Percentiles rank a stretch among this genome's conserved stretches.
These are phyloP conservation scores for Melinopterus prodromus DNA, from an alignment of 2,888 invertebrate genomes.

Conservation along the genomic window DNA sequence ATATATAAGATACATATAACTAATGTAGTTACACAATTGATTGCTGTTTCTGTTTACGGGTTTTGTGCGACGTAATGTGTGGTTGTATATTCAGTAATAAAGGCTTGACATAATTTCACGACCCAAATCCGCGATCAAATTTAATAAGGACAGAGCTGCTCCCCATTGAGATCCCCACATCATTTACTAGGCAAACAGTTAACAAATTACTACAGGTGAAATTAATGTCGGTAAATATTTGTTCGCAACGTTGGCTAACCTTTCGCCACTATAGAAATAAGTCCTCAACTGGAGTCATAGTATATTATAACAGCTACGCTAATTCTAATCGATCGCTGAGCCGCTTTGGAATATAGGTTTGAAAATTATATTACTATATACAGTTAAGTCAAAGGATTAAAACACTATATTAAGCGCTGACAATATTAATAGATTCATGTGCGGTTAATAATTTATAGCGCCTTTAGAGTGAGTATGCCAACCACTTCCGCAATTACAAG, in stretches of 20 bases:
- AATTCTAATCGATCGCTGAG: background rate
- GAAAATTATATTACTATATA: too few species aligned
- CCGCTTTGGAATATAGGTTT: too few species aligned
- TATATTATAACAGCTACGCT: background rate
- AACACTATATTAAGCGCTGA: too few species aligned
- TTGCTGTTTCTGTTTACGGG: too few species aligned
- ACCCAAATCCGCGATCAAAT: background rate
- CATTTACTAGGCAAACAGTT: conserved; percentile 4
- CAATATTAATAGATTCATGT: too few species aligned
- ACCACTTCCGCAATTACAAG: too few species aligned
- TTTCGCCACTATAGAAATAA: background rate
- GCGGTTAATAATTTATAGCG: too few species aligned
- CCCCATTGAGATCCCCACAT: background rate
- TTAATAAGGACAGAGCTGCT: background rate
- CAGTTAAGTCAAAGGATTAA: too few species aligned
- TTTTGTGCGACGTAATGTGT: background rate
- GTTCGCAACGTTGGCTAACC: background rate
- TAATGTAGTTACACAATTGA: too few species aligned
- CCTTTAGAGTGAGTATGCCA: too few species aligned
- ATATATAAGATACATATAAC: too few species aligned
- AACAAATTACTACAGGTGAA: background rate
- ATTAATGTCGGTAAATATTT: conserved; percentile 4
- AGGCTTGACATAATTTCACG: background rate
- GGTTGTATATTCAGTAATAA: background rate
- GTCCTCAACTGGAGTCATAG: background rate